Conservation (phyloP, 2,113 vertebrate species). For the Machaerirhynchus nigripectus region DNA sequence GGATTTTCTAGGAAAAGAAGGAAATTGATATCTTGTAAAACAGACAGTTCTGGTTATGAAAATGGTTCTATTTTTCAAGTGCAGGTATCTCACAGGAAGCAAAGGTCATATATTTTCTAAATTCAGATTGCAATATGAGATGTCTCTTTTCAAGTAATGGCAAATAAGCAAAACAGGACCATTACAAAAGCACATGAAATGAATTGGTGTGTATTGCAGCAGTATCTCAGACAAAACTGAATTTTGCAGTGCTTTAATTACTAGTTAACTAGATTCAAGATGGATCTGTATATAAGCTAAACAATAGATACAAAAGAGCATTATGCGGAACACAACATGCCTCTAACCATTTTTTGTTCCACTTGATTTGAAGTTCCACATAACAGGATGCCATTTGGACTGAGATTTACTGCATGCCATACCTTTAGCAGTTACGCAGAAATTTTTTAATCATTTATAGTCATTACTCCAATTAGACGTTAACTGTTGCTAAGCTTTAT, state of each 20-base stretch:
- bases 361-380: slow-evolving; percentile 39
- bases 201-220: background rate
- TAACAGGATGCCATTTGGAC: slow-evolving; percentile 18
- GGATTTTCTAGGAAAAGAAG: background rate
- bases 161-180: background rate
- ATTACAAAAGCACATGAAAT: background rate
- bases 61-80: background rate
- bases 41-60: background rate
- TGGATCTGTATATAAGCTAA: slow-evolving; percentile 37
- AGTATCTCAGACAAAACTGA: background rate
- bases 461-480: background rate
- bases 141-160: background rate
- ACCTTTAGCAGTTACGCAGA: slow-evolving; percentile 14
- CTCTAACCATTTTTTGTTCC: slow-evolving; percentile 58
- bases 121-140: background rate
- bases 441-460: background rate
- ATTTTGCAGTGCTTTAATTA: slow-evolving; percentile 43
- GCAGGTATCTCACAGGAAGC: background rate
- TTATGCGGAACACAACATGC: slow-evolving; percentile 40
- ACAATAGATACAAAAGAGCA: slow-evolving; percentile 49
- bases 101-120: background rate
- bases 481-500: background rate
- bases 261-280: slow-evolving; percentile 42
- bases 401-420: slow-evolving; percentile 26
- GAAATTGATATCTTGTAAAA: background rate